Base-by-base conservation (phyloP, 2,113 vertebrate genomes). In the Edolisoma coerulescens region DNA sequence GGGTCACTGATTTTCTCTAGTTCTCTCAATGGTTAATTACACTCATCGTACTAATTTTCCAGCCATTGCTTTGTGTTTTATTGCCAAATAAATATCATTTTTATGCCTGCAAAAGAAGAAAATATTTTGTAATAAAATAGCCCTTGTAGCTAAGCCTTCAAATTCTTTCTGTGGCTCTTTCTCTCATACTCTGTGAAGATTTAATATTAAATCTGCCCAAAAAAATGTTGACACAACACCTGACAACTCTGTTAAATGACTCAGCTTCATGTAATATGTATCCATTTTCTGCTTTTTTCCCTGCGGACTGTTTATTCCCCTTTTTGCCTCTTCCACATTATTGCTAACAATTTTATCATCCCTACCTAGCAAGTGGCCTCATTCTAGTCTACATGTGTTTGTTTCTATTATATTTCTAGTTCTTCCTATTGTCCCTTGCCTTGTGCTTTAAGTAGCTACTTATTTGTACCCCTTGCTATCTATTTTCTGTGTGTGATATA, bases 221-320 rank as follows among this genome's bases (percentile, higher is more conserved):
- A 79, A 82, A 89, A 76, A 39, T 64, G 21, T 90, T 87, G 82
- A 93, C 63, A 90, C 49, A 86, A 75, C 71, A 94, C 47, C 93
- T 91, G 84, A 79, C 42, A 85, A 59, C 26, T 78, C 52, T 90
- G 54, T 76, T 57, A 64, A 59, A 44, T 87, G 57, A 85, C 26
- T 93, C 80, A 87, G 53, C 41, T 89, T 65, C 63, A n/a, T 85
- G 30, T 56, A 85, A 77, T 70, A 74, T 15, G 16, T 47, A 80
- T 69, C 67, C 16, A n/a, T 19, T 61, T 44, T 32, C 54, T 39
- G 10, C 0, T 30, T 70, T 77, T 89, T 75, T 9, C 68, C 45
- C 45, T 74, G 19, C 11, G 77, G 85, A 80, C 24, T 27, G 22
- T 52, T 95, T 71, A 28, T 89, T 95, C 11, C 50, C 22, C 4